Conservation (phyloP, 2,797 vertebrate genomes). For the Myotis daubentonii region DNA sequence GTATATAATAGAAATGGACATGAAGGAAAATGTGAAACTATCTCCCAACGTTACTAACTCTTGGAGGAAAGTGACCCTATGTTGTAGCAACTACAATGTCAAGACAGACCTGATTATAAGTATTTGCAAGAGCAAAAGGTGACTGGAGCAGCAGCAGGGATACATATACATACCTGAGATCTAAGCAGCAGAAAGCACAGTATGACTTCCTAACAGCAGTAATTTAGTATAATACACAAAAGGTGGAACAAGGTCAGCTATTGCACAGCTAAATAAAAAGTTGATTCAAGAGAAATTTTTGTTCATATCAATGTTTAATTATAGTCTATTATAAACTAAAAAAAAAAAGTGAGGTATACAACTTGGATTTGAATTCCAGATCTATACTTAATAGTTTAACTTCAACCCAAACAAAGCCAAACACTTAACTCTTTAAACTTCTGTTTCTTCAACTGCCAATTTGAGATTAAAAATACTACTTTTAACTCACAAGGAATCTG, state of each 20-base stretch:
- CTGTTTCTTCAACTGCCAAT: slow-evolving; percentile 8
- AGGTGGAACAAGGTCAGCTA: neutral
- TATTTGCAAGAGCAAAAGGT: neutral
- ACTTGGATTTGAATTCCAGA: neutral
- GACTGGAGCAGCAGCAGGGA: neutral
- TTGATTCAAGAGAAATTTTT: neutral
- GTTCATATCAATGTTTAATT: neutral
- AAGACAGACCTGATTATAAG: neutral
- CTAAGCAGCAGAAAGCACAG: neutral
- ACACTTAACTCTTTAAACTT: neutral
- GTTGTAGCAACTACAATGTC: neutral
- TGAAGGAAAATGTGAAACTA: neutral
- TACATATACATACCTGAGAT: neutral
- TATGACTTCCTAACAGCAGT: neutral
- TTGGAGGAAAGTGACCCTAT: neutral
- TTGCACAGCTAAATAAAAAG: neutral
- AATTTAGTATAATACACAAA: neutral
- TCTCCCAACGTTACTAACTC: neutral
- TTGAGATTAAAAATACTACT: neutral
- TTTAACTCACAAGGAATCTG: neutral
- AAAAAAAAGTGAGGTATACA: neutral
- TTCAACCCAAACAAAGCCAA: slow-evolving; percentile 16
- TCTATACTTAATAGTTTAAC: neutral
- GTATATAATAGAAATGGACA: neutral
- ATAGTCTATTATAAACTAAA: neutral